phyloP scores from a whole-genome alignment of 2,113 vertebrate genomes.

The Circaetus cinerascens region DNA sequence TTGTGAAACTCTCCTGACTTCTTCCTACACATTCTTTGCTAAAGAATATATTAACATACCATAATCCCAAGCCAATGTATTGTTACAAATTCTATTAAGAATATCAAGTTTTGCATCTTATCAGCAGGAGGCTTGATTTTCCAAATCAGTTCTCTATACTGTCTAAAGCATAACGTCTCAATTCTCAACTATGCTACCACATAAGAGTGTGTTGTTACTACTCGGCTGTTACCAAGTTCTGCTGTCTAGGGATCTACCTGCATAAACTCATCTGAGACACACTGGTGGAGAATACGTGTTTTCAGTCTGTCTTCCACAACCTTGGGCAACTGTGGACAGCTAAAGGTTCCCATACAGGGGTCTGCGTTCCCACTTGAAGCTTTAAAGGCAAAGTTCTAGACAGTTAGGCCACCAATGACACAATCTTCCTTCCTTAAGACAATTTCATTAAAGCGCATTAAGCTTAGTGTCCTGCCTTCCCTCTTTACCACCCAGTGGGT shows the following conservation, averaged over 20 bases:
- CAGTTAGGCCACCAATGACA: background rate
- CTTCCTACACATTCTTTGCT: background rate
- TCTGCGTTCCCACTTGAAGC: background rate
- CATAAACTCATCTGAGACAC: background rate
- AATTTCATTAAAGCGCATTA: background rate
- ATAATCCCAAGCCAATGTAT: background rate
- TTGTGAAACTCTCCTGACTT: background rate
- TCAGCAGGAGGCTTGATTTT: background rate
- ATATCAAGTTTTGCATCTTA: background rate
- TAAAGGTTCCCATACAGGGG: background rate
- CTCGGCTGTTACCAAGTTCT: too few relatives aligned
- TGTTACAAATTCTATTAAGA: background rate
- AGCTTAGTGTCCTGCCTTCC: background rate
- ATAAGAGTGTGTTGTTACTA: accelerated
- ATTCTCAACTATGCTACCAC: background rate
- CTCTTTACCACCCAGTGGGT: too few relatives aligned
- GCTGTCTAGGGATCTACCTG: background rate
- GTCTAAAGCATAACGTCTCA: background rate
- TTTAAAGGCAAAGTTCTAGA: background rate
- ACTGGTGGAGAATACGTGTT: accelerated
- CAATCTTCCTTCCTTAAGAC: background rate
- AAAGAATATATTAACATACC: background rate
- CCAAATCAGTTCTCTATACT: background rate
- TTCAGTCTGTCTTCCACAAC: background rate
- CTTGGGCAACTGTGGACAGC: background rate